Base-by-base conservation (phyloP, 2,797 vertebrate species). In the Pangasius krempfi region DNA sequence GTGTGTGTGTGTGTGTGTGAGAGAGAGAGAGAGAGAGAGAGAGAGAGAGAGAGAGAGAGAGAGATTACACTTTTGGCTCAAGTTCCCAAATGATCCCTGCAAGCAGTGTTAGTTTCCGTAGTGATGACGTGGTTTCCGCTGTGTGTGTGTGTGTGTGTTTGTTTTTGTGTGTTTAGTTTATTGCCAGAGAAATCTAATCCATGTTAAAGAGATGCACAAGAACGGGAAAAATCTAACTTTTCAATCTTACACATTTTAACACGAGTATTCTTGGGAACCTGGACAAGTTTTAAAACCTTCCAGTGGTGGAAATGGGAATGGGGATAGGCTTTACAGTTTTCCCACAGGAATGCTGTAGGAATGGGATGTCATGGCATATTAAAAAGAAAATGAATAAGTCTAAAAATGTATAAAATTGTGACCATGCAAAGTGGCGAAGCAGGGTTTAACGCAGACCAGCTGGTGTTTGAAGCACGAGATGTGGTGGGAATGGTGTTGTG, bases 21-120 rank as follows among this genome's bases (percentile, higher is more conserved):
- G 50, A 76, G 47, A n/a, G 68, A 40, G 40, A 40, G 40, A 20
- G 25, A 47, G 85, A 62, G 30, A 75, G 18, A 44, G 27, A 79
- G 56, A 60, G 14, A 85, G 40, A 84, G 44, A 56, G 66, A 54
- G 50, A 14, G 50, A 54, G 0, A 70, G 75, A 52, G 87, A 12
- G 47, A 13, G 82, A 62, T 84, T 84, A 75, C 80, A 84, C 72
- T 79, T 68, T 82, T 87, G 64, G 81, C 88, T 86, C 70, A 73
- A 56, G 2, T 85, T 79, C 75, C 37, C 33, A 47, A 56, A 56
- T 72, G 58, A 70, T 52, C 47, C 33, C 52, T 84, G 70, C 27
- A 18, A 64, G 79, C 58, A 85, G 64, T 52, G 66, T 70, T 82
- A 22, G 66, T 82, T 73, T 80, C 82, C 27, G 25, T 80, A 73